A percentile compares a stretch with the other conserved stretches of the same genome.
phyloP scores from a whole-genome alignment of 2,888 invertebrate species.

The Diarsia dahlii region DNA sequence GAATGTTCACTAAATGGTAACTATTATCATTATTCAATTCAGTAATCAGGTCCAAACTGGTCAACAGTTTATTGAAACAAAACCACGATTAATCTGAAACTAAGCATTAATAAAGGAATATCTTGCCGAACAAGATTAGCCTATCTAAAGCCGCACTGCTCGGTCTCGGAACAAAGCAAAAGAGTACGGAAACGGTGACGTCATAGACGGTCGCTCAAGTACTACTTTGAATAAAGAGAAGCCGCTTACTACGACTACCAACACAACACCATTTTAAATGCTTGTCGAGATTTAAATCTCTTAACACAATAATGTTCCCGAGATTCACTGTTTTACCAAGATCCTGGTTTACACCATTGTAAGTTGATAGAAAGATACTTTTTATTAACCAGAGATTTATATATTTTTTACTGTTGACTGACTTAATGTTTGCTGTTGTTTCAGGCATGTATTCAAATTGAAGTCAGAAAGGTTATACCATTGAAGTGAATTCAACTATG shows the following conservation, averaged over 20 bases:
- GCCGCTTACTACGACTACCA: neutral
- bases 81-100: neutral
- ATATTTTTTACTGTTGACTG: too few species aligned
- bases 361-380: neutral
- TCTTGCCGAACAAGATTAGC: slow-evolving; percentile 53
- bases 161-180: slow-evolving; percentile 27
- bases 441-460: too few species aligned
- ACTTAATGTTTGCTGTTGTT: too few species aligned
- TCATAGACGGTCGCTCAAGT: slow-evolving; percentile 17
- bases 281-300: slow-evolving; percentile 15
- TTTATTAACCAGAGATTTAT: neutral
- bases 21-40: neutral
- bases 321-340: neutral
- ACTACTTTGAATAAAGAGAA: slow-evolving; percentile 15
- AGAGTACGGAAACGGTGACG: slow-evolving; percentile 39
- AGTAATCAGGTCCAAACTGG: neutral
- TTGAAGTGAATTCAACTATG: too few species aligned
- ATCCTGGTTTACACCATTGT: neutral
- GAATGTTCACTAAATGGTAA: neutral
- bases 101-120: slow-evolving; percentile 19
- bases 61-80: neutral
- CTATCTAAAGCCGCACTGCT: slow-evolving; percentile 58
- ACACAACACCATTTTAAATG: neutral
- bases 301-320: slow-evolving; percentile 26
- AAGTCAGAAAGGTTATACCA: too few species aligned